Evolutionary conservation across 2,797 vertebrate genomes (phyloP).

Genomic region (Micropoecilia bifurca): DNA sequence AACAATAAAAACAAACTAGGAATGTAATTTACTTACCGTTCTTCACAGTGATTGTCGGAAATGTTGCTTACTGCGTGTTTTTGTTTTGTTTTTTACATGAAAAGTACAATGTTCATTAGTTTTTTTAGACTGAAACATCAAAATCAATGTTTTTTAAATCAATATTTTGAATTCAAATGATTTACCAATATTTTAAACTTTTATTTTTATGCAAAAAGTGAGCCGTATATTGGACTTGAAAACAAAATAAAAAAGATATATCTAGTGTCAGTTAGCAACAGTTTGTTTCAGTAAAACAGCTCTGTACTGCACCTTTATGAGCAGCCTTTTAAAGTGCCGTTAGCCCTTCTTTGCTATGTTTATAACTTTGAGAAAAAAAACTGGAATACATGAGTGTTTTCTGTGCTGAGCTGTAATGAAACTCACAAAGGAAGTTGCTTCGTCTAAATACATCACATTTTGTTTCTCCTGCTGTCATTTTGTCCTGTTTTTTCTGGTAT

Average conservation of each 20-base stretch:
- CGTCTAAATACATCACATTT: neutral
- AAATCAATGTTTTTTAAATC: neutral
- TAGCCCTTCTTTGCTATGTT: neutral
- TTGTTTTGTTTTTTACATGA: neutral
- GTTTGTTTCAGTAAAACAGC: neutral
- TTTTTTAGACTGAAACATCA: neutral
- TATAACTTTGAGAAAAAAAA: neutral
- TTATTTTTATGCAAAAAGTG: neutral
- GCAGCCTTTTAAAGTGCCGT: neutral
- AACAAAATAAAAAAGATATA: neutral
- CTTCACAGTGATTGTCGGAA: neutral
- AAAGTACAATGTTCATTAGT: neutral
- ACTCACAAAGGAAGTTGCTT: neutral
- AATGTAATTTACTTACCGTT: neutral
- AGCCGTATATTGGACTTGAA: neutral
- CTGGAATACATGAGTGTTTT: neutral
- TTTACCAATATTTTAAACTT: neutral
- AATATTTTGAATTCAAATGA: neutral
- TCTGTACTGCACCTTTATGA: neutral
- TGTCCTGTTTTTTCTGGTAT: conserved; percentile 3
- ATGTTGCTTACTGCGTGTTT: neutral
- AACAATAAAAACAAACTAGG: neutral
- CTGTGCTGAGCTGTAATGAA: neutral
- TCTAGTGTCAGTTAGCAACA: neutral
- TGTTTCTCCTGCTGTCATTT: neutral